These are phyloP conservation scores for Hippocampus abdominalis DNA, from an alignment of 2,113 vertebrate species.

Conservation along the genomic window DNA sequence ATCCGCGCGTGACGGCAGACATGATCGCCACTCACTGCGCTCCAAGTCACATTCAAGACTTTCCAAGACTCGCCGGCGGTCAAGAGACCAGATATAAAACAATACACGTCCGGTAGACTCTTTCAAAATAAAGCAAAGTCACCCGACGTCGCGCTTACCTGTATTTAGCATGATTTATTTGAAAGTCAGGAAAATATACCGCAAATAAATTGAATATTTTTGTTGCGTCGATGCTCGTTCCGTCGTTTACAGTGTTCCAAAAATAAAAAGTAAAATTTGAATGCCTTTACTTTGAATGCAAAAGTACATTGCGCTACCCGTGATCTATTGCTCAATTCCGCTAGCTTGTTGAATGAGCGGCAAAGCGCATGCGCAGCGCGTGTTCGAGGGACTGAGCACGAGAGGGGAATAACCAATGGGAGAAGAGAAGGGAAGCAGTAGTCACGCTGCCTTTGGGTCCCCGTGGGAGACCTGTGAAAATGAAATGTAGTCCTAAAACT, in stretches of 20 bases:
- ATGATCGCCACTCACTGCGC: conserved; percentile 76
- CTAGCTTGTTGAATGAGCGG: conserved; percentile 18
- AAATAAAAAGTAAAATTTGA: background rate
- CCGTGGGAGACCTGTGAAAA: conserved; percentile 1
- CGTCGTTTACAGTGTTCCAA: background rate
- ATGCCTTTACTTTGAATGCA: conserved; percentile 31
- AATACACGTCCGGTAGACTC: background rate
- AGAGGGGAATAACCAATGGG: conserved; percentile 60
- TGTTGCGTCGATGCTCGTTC: background rate
- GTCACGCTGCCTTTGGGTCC: conserved; percentile 45
- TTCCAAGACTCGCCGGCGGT: conserved; percentile 72
- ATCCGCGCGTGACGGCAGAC: conserved; percentile 73
- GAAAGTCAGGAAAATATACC: background rate
- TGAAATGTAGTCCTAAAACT: no score
- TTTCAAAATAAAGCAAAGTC: conserved; percentile 48
- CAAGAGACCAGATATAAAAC: fast-evolving
- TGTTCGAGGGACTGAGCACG: conserved; percentile 41
- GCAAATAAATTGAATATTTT: background rate
- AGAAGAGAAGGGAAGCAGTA: conserved; percentile 25
- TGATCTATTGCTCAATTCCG: background rate
- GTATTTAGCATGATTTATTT: background rate
- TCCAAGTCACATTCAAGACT: conserved; percentile 73
- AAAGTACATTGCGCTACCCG: background rate
- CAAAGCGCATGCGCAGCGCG: conserved; percentile 76
- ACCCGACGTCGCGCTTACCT: background rate